Conservation (phyloP, 2,797 vertebrate genomes). For the Parambassis ranga region DNA sequence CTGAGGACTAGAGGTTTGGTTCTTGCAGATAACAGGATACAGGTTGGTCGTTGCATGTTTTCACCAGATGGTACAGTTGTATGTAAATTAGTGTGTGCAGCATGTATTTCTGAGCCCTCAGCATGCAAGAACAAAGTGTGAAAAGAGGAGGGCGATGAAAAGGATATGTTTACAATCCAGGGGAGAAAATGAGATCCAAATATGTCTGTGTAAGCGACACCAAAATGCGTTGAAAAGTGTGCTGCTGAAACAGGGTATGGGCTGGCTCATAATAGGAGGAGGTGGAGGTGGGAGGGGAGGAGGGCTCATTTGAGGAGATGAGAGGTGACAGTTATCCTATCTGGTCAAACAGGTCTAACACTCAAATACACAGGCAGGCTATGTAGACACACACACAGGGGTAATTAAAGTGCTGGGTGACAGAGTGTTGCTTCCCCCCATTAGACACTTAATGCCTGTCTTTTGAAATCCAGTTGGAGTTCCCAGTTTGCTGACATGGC, state of each 20-base stretch:
- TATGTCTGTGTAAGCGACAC: conserved; percentile 49
- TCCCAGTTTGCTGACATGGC: conserved; percentile 11
- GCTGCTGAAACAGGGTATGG: conserved; percentile 52
- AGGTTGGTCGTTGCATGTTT: too few species aligned
- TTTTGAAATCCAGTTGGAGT: not conserved
- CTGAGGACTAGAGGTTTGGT: too few species aligned
- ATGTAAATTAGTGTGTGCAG: too few species aligned
- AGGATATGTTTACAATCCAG: conserved; percentile 46
- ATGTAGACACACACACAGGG: not conserved
- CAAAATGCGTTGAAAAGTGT: conserved; percentile 44
- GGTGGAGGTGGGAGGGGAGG: conserved; percentile 3
- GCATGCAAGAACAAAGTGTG: conserved; percentile 9
- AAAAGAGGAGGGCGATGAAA: conserved; percentile 26
- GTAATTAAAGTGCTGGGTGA: conserved; percentile 71
- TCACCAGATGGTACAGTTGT: too few species aligned
- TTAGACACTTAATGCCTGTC: conserved; percentile 23
- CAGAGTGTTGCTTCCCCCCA: conserved; percentile 42
- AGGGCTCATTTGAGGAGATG: conserved; percentile 53
- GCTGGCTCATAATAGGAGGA: conserved; percentile 11
- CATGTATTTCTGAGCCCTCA: not conserved
- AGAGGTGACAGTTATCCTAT: conserved; percentile 61
- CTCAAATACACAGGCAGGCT: conserved; percentile 3
- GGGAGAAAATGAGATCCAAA: conserved; percentile 19
- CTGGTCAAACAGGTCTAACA: conserved; percentile 59
- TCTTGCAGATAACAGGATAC: too few species aligned